A percentile compares a stretch with the other conserved stretches of the same genome.
These are phyloP conservation scores for Paguma larvata DNA, from an alignment of 2,797 vertebrate genomes.

Conservation along the genomic window DNA sequence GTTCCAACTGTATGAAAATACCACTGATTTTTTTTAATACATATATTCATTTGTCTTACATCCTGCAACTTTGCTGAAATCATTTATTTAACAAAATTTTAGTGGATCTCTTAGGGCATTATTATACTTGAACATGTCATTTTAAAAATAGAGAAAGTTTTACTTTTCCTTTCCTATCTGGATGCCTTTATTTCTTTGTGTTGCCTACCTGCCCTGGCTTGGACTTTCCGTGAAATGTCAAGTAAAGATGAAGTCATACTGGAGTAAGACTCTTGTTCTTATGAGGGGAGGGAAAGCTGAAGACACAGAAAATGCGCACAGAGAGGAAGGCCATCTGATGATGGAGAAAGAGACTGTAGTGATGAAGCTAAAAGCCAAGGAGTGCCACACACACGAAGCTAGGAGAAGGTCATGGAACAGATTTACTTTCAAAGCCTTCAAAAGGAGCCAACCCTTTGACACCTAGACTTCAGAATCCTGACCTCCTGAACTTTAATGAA, in stretches of 20 bases:
- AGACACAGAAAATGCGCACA: neutral
- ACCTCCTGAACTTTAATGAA: neutral
- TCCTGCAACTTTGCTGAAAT: no score
- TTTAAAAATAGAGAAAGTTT: no score
- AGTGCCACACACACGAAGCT: neutral
- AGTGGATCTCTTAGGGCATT: no score
- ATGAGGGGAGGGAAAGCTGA: neutral
- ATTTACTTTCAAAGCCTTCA: neutral
- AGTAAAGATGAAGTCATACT: neutral
- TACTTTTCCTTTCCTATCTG: no score
- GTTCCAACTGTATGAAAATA: no score
- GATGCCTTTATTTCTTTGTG: conserved; percentile 10
- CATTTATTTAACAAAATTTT: no score
- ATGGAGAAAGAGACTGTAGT: neutral
- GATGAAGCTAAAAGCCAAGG: neutral
- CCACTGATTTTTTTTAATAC: no score
- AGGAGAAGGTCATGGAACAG: neutral
- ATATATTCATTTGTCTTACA: no score
- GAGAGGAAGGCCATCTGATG: neutral
- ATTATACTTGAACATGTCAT: no score
- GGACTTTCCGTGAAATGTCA: neutral
- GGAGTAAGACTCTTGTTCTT: neutral
- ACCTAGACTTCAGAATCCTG: neutral
- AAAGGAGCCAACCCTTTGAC: neutral
- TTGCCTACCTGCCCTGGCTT: neutral